These are phyloP conservation scores for Mimumesa dahlbomi DNA, from an alignment of 2,888 invertebrate species.

Conservation along the genomic window DNA sequence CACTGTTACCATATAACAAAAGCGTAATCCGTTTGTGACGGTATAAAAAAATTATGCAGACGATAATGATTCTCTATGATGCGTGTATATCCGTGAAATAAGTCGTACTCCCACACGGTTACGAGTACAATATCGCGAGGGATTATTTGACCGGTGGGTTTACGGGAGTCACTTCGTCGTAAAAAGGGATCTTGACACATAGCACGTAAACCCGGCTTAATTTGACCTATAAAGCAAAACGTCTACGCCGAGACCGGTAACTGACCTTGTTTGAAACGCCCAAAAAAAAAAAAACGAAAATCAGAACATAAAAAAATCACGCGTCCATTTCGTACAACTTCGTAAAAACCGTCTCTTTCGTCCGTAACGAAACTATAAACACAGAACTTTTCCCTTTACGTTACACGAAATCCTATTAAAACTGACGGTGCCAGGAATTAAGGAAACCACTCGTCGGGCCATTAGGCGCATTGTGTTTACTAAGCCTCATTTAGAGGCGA, in stretches of 20 bases:
- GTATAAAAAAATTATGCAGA: slow-evolving; percentile 30
- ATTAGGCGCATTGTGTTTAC: slow-evolving; percentile 38
- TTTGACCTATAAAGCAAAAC: slow-evolving; percentile 65
- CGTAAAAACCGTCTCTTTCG: slow-evolving; percentile 1
- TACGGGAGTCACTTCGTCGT: slow-evolving; percentile 60
- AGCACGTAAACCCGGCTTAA: slow-evolving; percentile 64
- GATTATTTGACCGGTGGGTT: slow-evolving; percentile 64
- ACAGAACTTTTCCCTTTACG: background rate
- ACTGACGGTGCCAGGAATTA: background rate
- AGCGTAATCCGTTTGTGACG: background rate
- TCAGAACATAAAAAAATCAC: slow-evolving; percentile 1
- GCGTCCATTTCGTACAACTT: slow-evolving; percentile 4
- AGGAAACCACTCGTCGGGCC: background rate
- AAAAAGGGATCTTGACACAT: slow-evolving; percentile 67
- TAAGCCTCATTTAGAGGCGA: slow-evolving; percentile 1
- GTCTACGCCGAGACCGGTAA: slow-evolving; percentile 26
- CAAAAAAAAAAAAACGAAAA: slow-evolving; percentile 1
- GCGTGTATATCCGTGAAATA: slow-evolving; percentile 12
- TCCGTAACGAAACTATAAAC: background rate
- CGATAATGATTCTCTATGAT: slow-evolving; percentile 31
- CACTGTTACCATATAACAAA: background rate
- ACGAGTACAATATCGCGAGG: slow-evolving; percentile 54
- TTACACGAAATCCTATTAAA: background rate
- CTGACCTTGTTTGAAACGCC: slow-evolving; percentile 21
- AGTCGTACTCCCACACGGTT: slow-evolving; percentile 27